phyloP scores from a whole-genome alignment of 2,797 vertebrate species.

The Macropodus opercularis region DNA sequence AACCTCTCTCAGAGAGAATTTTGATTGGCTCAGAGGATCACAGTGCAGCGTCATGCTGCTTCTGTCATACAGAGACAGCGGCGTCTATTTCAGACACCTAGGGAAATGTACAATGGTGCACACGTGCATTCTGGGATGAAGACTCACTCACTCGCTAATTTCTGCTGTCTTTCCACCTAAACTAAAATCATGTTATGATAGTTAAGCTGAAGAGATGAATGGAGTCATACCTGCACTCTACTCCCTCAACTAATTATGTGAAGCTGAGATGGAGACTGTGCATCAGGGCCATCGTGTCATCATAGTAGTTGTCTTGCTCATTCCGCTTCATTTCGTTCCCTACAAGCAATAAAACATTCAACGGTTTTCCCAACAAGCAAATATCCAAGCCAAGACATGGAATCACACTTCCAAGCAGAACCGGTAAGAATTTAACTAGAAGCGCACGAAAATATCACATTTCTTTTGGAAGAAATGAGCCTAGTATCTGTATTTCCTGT shows the following conservation, averaged over 20 bases:
- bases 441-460: constrained; percentile 14
- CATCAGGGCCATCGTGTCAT: constrained; percentile 31
- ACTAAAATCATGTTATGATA: too few species aligned
- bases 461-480: constrained; percentile 29
- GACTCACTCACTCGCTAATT: constrained; percentile 1
- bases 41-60: constrained; percentile 38
- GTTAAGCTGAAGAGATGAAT: constrained; percentile 36
- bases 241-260: constrained; percentile 42
- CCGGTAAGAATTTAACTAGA: constrained; percentile 10
- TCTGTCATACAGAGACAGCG: constrained; percentile 41
- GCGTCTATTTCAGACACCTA: constrained; percentile 30
- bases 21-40: constrained; percentile 55
- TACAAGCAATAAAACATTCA: constrained; percentile 17
- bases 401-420: constrained; percentile 1
- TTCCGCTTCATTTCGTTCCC: constrained; percentile 41
- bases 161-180: constrained; percentile 10
- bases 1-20: constrained; percentile 25
- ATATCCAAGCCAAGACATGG: constrained; percentile 15
- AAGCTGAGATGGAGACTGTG: constrained; percentile 26
- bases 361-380: constrained; percentile 16
- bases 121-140: background rate
- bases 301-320: constrained; percentile 27
- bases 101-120: constrained; percentile 16
- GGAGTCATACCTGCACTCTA: constrained; percentile 28
- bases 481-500: constrained; percentile 24